Base-by-base conservation (phyloP, 1,140 invertebrate genomes). In the Magallana ariakensis region DNA sequence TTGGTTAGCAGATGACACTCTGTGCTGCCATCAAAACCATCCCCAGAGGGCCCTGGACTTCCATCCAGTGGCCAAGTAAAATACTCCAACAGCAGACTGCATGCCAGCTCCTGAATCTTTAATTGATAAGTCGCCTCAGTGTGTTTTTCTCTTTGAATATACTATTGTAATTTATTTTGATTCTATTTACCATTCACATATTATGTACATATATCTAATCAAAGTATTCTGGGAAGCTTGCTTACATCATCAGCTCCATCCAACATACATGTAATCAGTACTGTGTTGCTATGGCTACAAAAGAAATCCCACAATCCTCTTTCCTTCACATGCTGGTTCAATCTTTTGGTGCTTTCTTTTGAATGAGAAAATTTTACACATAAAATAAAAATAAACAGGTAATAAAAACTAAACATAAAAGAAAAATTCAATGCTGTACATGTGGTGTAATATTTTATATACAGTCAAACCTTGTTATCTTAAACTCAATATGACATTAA, bases 101-200 rank as follows among this genome's bases (percentile, higher is more conserved):
- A 89, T 26, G 95, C 92, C 88, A 93, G 89, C 85, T 94, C 93
- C 89, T 95, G 94, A 26, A 96, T 93, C 93, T 96, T 46, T 46
- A 46, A 46, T 46, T 4, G 33, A 46, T 46, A 46, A 46, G 33
- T 46, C 33, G 5, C 33, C 33, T 46, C 5, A 46, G 1, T 46
- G 33, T 46, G 33, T 46, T 46, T 46, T 0, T 4, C 5, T 46
- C 33, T 46, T 46, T 46, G 33, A 46, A 46, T 46, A 46, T 1
- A 46, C 33, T 46, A 46, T 46, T 46, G 33, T 0, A 0, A 46
- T 46, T 46, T 46, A 46, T 46, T 46, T 46, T 46, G 33, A 46
- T 46, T 46, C 33, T 5, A 46, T 46, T 46, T 46, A 46, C 2
- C 2, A 46, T 46, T 46, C 33, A 46, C 33, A 46, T 46, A 46